Base-by-base conservation (phyloP, 1,140 invertebrate species). In the Drosophila neocordata region DNA sequence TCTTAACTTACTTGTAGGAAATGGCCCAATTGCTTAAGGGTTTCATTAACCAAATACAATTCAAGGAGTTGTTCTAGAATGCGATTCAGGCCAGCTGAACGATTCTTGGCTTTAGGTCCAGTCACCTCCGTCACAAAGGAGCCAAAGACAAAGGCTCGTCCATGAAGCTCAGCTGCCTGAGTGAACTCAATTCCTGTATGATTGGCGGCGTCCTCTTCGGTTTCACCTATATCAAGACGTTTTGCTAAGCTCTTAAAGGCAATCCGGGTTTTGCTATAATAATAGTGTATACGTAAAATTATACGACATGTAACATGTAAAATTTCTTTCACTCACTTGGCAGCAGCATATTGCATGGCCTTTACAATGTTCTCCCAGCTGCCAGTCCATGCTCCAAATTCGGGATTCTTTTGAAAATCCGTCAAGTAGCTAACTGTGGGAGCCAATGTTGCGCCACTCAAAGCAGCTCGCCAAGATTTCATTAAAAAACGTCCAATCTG, bases 401-500 rank as follows among this genome's bases (percentile, higher is more conserved):
- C 65, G 0, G 82, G 44, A 67, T 67, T 80, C 56, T 92, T 93
- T 4, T 13, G 92, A 56, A 31, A 91, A 1, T 81, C 77, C 8
- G 89, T 73, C 15, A 97, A 91, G 91, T 97, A 96, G 15, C 92
- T 90, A 3, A 95, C 93, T 0, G 95, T 96, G 0, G 93, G 93
- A 1, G 95, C 92, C 24, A 96, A 72, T 0, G 91, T 61, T 20
- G 93, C 90, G 1, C 94, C 93, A 41, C 92, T 92, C 2, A 92
- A 70, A 0, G 94, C 94, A 57, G 94, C 93, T 65, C 94, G 94
- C 94, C 94, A 96, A 5, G 93, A 93, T 92, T 96, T 97, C 56
- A 96, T 93, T 24, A 97, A 92, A 79, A 94, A 96, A 93, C 96
- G 94, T 1, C 97, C 97, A 1, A 96, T 97, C 93, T 99, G 98